Percentiles rank a stretch among this genome's conserved stretches.
Evolutionary conservation across 2,113 vertebrate genomes (phyloP).

Genomic region (Solea solea): DNA sequence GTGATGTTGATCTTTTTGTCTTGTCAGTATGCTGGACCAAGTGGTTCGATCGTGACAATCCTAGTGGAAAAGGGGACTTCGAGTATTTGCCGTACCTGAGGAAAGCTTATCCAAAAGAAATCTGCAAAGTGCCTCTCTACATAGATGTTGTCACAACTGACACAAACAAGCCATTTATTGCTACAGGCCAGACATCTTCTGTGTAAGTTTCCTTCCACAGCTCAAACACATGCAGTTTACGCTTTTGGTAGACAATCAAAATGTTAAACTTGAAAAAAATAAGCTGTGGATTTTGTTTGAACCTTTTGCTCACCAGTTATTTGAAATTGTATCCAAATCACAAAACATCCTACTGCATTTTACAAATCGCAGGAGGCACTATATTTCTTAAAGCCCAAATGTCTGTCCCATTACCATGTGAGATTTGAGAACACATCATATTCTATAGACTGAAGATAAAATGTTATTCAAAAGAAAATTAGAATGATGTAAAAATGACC

Average conservation of each 20-base stretch:
- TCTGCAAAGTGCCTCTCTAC: neutral
- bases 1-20: neutral
- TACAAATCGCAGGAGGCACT: too few species aligned
- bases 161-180: neutral
- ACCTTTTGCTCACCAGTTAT: too few species aligned
- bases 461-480: too few species aligned
- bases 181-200: neutral
- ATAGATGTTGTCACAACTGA: constrained; percentile 4
- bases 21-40: neutral
- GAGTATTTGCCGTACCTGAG: neutral
- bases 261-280: neutral
- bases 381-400: too few species aligned
- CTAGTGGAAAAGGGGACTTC: neutral
- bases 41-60: neutral
- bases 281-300: too few species aligned
- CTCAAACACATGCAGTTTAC: neutral
- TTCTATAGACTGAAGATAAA: too few species aligned
- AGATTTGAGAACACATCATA: too few species aligned
- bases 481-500: too few species aligned
- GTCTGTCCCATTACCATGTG: too few species aligned
- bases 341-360: too few species aligned
- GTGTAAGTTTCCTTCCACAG: neutral
- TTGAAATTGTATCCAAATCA: too few species aligned
- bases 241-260: neutral
- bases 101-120: neutral